Percentiles rank a stretch among this genome's conserved stretches.
phyloP scores from a whole-genome alignment of 2,113 vertebrate species.

The Protomyctophum bolini region DNA sequence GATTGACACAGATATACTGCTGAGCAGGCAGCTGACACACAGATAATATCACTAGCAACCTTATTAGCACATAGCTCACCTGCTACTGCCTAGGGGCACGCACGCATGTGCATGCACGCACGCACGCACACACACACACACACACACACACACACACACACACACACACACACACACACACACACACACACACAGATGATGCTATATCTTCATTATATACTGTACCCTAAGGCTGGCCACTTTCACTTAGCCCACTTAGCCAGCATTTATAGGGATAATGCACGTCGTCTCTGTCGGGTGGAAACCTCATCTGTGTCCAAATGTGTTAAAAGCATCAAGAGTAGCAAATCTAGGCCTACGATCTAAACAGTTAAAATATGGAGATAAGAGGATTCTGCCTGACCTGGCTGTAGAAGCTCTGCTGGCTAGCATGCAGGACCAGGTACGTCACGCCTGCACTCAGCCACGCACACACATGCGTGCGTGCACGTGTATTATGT shows the following conservation, averaged over 20 bases:
- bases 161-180: background rate
- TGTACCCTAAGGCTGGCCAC: conserved; percentile 31
- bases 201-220: conserved; percentile 28
- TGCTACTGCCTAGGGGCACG: conserved; percentile 24
- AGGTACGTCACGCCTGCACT: no score
- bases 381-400: no score
- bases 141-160: background rate
- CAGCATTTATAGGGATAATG: background rate
- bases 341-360: no score
- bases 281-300: background rate
- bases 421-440: no score
- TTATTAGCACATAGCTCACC: conserved; percentile 49
- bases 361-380: no score
- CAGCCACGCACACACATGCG: no score
- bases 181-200: background rate
- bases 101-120: conserved; percentile 2
- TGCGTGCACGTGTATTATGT: no score
- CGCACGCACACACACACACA: conserved; percentile 16
- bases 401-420: no score
- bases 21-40: conserved; percentile 27
- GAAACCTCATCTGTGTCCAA: no score
- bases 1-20: background rate
- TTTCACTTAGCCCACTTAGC: conserved; percentile 23
- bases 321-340: no score
- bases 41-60: conserved; percentile 50